phyloP scores from a whole-genome alignment of 1,140 invertebrate genomes.

The Thaumetopoea pityocampa region DNA sequence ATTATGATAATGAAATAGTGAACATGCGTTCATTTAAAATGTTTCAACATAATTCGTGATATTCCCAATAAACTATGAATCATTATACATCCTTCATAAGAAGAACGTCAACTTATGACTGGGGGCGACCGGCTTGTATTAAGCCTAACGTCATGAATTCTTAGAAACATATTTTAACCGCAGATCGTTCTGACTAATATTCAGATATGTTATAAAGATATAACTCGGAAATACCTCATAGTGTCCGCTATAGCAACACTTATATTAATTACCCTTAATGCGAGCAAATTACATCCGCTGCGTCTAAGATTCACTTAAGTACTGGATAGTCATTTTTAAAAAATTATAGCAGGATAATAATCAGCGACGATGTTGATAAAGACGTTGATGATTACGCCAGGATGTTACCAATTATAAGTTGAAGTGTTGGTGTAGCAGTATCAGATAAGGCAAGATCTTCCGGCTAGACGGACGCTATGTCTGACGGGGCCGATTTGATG shows the following conservation, averaged over 20 bases:
- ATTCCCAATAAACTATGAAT: too few relatives aligned
- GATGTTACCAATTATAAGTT: too few relatives aligned
- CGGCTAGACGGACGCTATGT: too few relatives aligned
- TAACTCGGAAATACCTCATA: slow-evolving; percentile 19
- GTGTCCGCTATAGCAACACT: slow-evolving; percentile 14
- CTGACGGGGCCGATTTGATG: too few relatives aligned
- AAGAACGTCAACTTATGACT: slow-evolving; percentile 17
- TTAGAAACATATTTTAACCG: slow-evolving; percentile 12
- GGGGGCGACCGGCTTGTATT: slow-evolving; percentile 1
- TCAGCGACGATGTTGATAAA: too few relatives aligned
- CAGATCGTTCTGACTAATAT: slow-evolving; percentile 23
- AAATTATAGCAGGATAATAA: too few relatives aligned
- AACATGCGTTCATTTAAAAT: too few relatives aligned
- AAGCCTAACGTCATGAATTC: slow-evolving; percentile 5
- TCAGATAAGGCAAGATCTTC: too few relatives aligned
- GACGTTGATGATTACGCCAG: too few relatives aligned
- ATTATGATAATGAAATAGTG: too few relatives aligned
- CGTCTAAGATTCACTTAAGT: slow-evolving; percentile 1
- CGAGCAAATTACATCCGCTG: slow-evolving; percentile 25
- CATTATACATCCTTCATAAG: slow-evolving; percentile 13
- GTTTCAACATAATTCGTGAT: too few relatives aligned
- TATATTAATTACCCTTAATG: slow-evolving; percentile 26
- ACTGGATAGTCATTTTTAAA: neutral
- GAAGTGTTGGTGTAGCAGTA: too few relatives aligned
- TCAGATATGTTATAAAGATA: slow-evolving; percentile 19